Percentiles rank a stretch among this genome's conserved stretches.
phyloP scores from a whole-genome alignment of 2,113 vertebrate genomes.

The Gulo gulo region DNA sequence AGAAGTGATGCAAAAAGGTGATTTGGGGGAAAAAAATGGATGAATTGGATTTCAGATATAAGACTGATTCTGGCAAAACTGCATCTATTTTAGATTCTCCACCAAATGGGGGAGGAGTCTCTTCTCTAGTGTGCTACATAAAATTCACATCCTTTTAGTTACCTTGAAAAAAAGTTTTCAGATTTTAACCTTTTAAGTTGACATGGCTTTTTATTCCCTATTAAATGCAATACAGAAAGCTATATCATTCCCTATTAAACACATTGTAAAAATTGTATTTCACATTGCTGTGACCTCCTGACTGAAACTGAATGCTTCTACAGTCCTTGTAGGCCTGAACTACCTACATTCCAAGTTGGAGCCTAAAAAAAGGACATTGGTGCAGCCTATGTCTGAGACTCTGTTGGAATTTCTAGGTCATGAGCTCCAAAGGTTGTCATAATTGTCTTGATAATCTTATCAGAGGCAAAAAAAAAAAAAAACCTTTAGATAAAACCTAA shows the following conservation, averaged over 20 bases:
- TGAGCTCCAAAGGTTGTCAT: neutral
- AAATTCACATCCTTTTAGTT: neutral
- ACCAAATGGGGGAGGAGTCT: neutral
- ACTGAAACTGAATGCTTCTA: neutral
- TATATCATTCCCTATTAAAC: neutral
- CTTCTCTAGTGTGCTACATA: neutral
- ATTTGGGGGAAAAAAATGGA: neutral
- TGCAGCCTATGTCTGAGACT: neutral
- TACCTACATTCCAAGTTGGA: neutral
- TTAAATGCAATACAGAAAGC: neutral
- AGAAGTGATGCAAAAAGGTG: neutral
- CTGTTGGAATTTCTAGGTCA: neutral
- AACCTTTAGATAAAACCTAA: neutral
- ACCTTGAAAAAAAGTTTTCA: neutral
- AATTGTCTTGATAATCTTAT: neutral
- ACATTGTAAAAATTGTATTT: neutral
- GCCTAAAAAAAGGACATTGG: neutral
- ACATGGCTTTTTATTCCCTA: neutral
- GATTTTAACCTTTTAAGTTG: neutral
- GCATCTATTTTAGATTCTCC: neutral
- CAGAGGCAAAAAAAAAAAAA: neutral
- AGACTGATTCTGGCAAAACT: neutral
- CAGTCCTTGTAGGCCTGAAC: neutral
- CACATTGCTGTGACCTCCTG: neutral
- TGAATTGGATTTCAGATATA: neutral